These are phyloP conservation scores for Helobdella robusta DNA, from an alignment of 2,888 invertebrate species.

Conservation along the genomic window DNA sequence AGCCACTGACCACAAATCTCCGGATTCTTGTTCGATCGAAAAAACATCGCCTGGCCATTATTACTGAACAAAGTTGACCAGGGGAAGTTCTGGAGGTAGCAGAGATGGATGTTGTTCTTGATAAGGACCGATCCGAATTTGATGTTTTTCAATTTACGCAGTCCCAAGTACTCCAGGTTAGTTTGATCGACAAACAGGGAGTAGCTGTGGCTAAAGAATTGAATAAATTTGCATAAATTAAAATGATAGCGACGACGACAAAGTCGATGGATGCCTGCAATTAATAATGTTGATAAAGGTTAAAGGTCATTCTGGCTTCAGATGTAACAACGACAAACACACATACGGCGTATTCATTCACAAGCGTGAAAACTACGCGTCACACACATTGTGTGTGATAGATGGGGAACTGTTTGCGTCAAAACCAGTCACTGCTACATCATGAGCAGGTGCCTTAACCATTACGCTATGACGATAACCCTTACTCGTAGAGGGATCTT, in stretches of 20 bases:
- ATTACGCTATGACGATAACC: no score
- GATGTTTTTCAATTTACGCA: conserved; percentile 72
- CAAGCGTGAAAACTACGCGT: no score
- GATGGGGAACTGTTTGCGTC: no score
- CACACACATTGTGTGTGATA: no score
- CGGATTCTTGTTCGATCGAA: neutral
- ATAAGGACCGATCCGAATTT: conserved; percentile 79
- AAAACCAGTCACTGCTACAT: no score
- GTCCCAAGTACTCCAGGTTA: conserved; percentile 61
- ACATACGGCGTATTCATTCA: no score
- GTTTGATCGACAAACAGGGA: conserved; percentile 21
- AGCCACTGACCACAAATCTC: conserved; percentile 22
- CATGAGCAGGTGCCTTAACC: no score
- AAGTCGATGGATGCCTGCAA: no score
- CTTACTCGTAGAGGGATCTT: conserved; percentile 19
- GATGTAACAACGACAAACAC: no score
- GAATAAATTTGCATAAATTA: neutral
- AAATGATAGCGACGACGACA: no score
- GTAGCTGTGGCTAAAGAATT: neutral
- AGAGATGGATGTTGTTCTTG: conserved; percentile 74
- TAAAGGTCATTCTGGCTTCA: no score
- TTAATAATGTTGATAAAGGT: no score
- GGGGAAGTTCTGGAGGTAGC: conserved; percentile 58
- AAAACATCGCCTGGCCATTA: neutral
- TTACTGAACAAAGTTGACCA: conserved; percentile 30